These are phyloP conservation scores for Drosophila borborema DNA, from an alignment of 2,888 invertebrate species.

Conservation along the genomic window DNA sequence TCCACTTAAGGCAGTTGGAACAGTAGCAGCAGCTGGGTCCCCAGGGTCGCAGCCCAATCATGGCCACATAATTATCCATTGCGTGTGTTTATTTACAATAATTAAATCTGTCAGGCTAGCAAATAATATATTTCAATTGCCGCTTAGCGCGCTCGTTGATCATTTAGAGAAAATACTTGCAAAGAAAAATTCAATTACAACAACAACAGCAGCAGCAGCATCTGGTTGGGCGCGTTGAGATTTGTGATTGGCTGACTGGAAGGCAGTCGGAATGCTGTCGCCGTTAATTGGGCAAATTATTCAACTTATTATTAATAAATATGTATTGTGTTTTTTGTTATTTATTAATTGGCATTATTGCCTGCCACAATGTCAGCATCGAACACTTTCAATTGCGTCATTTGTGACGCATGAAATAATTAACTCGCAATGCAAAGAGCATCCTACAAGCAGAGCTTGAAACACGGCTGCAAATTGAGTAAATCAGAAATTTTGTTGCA, in stretches of 20 bases:
- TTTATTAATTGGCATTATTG: slow-evolving; percentile 78
- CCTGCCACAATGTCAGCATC: slow-evolving; percentile 27
- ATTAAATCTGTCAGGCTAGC: slow-evolving; percentile 72
- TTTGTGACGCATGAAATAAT: slow-evolving; percentile 64
- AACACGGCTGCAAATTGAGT: slow-evolving; percentile 13
- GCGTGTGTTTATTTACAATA: slow-evolving; percentile 62
- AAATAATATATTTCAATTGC: slow-evolving; percentile 60
- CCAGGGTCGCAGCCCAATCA: slow-evolving; percentile 31
- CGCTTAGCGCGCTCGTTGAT: slow-evolving; percentile 27
- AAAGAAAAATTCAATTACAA: slow-evolving; percentile 30
- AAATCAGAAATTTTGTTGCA: slow-evolving; percentile 17
- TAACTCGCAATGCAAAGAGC: slow-evolving; percentile 1
- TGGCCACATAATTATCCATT: slow-evolving; percentile 57
- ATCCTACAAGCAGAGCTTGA: slow-evolving; percentile 13
- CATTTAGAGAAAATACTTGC: slow-evolving; percentile 34
- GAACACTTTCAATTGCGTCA: slow-evolving; percentile 63
- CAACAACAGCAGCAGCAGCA: slow-evolving; percentile 21
- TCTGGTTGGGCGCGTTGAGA: slow-evolving; percentile 33
- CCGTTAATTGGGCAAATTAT: slow-evolving; percentile 78
- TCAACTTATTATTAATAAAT: slow-evolving; percentile 79
- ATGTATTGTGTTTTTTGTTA: slow-evolving; percentile 70
- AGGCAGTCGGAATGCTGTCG: slow-evolving; percentile 66
- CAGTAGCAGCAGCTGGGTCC: slow-evolving; percentile 1
- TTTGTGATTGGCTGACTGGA: slow-evolving; percentile 53
- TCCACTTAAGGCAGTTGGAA: slow-evolving; percentile 16